Conservation (phyloP, 1,140 invertebrate species). For the Drosophila nigromelanica region DNA sequence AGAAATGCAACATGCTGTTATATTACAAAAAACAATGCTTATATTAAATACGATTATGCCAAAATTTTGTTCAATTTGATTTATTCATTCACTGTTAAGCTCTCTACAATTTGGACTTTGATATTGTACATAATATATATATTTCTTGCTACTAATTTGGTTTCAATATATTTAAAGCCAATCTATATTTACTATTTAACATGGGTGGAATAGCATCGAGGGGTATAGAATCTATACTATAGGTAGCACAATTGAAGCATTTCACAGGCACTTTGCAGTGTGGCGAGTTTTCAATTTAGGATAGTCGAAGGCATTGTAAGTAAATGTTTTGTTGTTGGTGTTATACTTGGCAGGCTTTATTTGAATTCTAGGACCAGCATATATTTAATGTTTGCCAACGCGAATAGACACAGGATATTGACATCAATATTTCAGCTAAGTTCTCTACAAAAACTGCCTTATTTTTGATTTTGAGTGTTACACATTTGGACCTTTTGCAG, state of each 20-base stretch:
- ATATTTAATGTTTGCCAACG: background rate
- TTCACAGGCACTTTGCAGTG: slow-evolving; percentile 60
- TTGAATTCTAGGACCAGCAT: slow-evolving; percentile 2
- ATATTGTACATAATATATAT: slow-evolving; percentile 31
- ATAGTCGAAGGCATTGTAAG: slow-evolving; percentile 11
- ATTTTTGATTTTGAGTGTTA: slow-evolving; percentile 34
- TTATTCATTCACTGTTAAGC: slow-evolving; percentile 51
- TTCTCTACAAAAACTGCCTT: slow-evolving; percentile 29
- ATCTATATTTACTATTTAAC: slow-evolving; percentile 12
- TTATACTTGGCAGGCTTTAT: slow-evolving; percentile 11
- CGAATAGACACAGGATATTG: background rate
- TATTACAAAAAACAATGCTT: background rate
- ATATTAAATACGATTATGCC: no score
- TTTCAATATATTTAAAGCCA: slow-evolving; percentile 34
- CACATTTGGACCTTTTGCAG: slow-evolving; percentile 41
- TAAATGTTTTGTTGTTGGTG: slow-evolving; percentile 2
- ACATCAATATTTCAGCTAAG: slow-evolving; percentile 13
- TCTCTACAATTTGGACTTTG: slow-evolving; percentile 61
- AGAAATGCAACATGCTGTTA: background rate
- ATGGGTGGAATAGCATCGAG: slow-evolving; percentile 18
- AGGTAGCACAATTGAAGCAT: slow-evolving; percentile 36
- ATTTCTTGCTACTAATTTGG: slow-evolving; percentile 28
- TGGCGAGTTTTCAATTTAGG: slow-evolving; percentile 17
- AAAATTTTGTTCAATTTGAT: slow-evolving; percentile 27
- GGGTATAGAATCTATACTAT: background rate